A percentile compares a stretch with the other conserved stretches of the same genome.
Evolutionary conservation across 2,888 invertebrate species (phyloP).

Genomic region (Caenorhabditis doughertyi): DNA sequence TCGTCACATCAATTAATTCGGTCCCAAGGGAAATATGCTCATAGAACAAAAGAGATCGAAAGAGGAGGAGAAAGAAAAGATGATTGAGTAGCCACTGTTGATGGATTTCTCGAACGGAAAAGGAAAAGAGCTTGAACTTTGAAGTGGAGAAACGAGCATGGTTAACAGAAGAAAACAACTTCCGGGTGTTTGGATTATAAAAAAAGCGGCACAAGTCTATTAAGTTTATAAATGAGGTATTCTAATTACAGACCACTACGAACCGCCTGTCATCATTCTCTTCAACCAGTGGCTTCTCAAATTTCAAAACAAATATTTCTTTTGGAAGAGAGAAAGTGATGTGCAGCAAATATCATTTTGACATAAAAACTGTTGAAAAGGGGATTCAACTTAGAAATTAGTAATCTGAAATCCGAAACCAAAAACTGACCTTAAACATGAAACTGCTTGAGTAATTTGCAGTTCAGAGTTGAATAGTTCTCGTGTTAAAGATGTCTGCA

Average conservation of each 20-base stretch:
- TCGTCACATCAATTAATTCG: slow-evolving; percentile 58
- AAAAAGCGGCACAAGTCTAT: slow-evolving; percentile 9
- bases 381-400: background rate
- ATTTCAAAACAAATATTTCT: slow-evolving; percentile 51
- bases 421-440: slow-evolving; percentile 84
- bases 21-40: slow-evolving; percentile 50
- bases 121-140: background rate
- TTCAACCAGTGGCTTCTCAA: slow-evolving; percentile 27
- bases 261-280: slow-evolving; percentile 12
- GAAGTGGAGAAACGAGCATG: background rate
- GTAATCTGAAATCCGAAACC: too few species aligned
- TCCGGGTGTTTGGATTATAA: too few species aligned
- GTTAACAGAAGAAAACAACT: background rate
- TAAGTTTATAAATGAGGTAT: slow-evolving; percentile 10
- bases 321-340: background rate
- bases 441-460: slow-evolving; percentile 84
- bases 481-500: slow-evolving; percentile 75
- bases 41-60: slow-evolving; percentile 35
- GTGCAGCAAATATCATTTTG: background rate
- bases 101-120: slow-evolving; percentile 27
- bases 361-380: background rate
- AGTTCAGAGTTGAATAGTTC: slow-evolving; percentile 86
- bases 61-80: slow-evolving; percentile 13
- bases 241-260: slow-evolving; percentile 42
- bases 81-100: slow-evolving; percentile 43